A percentile compares a stretch with the other conserved stretches of the same genome.
These are phyloP conservation scores for Diprion similis DNA, from an alignment of 1,140 invertebrate species.

Conservation along the genomic window DNA sequence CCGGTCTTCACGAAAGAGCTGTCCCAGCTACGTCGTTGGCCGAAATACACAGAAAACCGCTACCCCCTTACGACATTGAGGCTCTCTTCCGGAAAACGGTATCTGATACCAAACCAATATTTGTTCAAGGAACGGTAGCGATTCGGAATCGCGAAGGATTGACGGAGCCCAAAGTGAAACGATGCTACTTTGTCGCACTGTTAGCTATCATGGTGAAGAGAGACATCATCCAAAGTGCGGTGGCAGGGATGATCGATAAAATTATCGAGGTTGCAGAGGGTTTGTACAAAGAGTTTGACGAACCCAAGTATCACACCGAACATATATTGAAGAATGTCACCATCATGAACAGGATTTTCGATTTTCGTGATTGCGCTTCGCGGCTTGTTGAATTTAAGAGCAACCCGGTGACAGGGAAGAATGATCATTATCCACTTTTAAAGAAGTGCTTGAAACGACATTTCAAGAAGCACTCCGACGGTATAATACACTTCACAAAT, in stretches of 20 bases:
- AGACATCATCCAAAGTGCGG: slow-evolving; percentile 49
- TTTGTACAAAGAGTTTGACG: slow-evolving; percentile 43
- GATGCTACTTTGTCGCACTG: slow-evolving; percentile 54
- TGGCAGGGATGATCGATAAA: slow-evolving; percentile 50
- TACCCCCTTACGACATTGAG: slow-evolving; percentile 32
- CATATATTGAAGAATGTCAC: slow-evolving; percentile 49
- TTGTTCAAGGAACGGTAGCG: slow-evolving; percentile 41
- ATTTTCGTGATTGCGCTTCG: slow-evolving; percentile 47
- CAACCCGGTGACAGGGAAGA: slow-evolving; percentile 26
- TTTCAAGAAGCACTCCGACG: slow-evolving; percentile 41
- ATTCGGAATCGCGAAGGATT: slow-evolving; percentile 40
- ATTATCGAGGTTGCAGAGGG: slow-evolving; percentile 46
- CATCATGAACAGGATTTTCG: slow-evolving; percentile 52
- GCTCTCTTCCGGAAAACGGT: slow-evolving; percentile 40
- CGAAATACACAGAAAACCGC: slow-evolving; percentile 39
- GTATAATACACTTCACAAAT: slow-evolving; percentile 56
- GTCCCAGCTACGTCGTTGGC: slow-evolving; percentile 35
- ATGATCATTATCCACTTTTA: slow-evolving; percentile 28
- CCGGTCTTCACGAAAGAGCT: slow-evolving; percentile 43
- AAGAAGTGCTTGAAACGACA: slow-evolving; percentile 41
- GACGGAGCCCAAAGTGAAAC: slow-evolving; percentile 47
- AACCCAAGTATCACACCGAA: slow-evolving; percentile 45
- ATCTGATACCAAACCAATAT: slow-evolving; percentile 39
- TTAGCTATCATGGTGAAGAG: slow-evolving; percentile 49
- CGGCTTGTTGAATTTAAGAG: slow-evolving; percentile 34